Conservation (phyloP, 53 echinoderm and acorn worm species). For the Pentamera pediparva region DNA sequence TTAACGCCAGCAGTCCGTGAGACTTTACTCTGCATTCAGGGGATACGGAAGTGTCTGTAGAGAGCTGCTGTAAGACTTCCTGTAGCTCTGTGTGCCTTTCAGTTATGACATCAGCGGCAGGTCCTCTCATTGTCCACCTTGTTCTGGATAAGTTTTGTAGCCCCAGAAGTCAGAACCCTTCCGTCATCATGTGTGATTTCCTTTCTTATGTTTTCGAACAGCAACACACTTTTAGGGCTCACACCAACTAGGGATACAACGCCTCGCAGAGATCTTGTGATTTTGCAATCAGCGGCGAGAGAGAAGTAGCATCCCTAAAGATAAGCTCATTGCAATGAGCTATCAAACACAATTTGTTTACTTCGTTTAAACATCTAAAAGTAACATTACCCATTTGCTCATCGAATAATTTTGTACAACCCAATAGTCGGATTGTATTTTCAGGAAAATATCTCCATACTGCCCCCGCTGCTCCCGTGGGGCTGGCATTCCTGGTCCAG, state of each 20-base stretch:
- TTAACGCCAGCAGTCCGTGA: neutral
- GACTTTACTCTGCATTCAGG: neutral
- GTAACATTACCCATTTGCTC: too few species aligned
- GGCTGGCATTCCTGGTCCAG: too few species aligned
- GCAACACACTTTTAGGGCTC: neutral
- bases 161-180: neutral
- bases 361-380: too few species aligned
- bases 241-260: neutral
- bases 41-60: neutral
- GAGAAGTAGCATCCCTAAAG: neutral
- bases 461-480: too few species aligned
- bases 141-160: neutral
- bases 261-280: neutral
- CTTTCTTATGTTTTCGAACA: neutral
- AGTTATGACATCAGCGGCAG: neutral
- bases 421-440: too few species aligned
- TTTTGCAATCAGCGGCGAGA: neutral
- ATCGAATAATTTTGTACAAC: too few species aligned
- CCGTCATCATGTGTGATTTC: neutral
- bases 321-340: neutral
- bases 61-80: neutral
- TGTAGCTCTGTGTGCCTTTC: neutral
- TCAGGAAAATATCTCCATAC: too few species aligned
- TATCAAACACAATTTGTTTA: too few species aligned
- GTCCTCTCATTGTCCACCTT: neutral